These are phyloP conservation scores for Sipha maydis DNA, from an alignment of 2,888 invertebrate species.

Conservation along the genomic window DNA sequence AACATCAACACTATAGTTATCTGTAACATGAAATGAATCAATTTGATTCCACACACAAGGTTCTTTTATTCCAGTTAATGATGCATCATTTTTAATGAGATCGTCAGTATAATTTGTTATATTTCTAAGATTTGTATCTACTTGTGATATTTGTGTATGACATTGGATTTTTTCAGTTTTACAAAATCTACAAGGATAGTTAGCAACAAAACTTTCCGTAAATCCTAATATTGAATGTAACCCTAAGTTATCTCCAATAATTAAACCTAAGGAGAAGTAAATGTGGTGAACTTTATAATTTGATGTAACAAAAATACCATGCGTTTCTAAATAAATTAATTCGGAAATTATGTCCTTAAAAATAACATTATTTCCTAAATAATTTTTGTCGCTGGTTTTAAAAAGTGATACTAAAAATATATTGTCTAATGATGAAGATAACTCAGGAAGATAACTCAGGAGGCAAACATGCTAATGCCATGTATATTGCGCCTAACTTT, in stretches of 20 bases:
- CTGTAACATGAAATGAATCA: not conserved
- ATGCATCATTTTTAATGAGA: not conserved
- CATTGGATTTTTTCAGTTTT: not conserved
- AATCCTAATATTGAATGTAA: not conserved
- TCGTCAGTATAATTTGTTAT: not conserved
- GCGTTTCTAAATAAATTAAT: slow-evolving; percentile 11
- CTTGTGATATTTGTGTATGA: not conserved
- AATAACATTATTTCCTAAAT: not conserved
- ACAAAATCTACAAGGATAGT: slow-evolving; percentile 3
- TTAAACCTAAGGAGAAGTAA: not conserved
- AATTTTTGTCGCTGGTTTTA: not conserved
- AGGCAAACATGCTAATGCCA: not conserved
- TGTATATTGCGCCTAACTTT: slow-evolving; percentile 2
- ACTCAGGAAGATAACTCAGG: too few species aligned
- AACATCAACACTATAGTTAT: slow-evolving; percentile 1
- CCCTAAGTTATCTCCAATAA: not conserved
- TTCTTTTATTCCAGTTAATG: not conserved
- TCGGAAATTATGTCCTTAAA: not conserved
- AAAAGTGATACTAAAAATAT: slow-evolving; percentile 7
- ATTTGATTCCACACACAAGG: not conserved
- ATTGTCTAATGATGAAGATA: not conserved
- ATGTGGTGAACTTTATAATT: slow-evolving; percentile 2
- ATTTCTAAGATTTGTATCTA: not conserved
- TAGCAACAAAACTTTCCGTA: not conserved
- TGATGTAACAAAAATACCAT: not conserved